A percentile compares a stretch with the other conserved stretches of the same genome.
Conservation (phyloP, 2,888 invertebrate species). For the Thumatha senex region DNA sequence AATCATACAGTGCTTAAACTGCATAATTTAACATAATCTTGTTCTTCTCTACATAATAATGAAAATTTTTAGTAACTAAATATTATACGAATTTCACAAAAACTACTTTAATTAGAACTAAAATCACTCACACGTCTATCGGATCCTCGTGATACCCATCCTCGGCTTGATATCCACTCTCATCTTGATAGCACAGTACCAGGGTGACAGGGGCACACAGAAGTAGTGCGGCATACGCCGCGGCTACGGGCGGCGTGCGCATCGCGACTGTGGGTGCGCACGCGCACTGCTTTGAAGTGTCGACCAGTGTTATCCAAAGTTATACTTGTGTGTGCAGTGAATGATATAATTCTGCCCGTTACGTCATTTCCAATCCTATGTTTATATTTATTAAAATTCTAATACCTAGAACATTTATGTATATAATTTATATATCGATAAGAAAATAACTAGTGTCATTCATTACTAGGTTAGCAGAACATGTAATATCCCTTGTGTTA, state of each 20-base stretch:
- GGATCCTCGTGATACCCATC: conserved; percentile 69
- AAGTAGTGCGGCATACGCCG: conserved; percentile 59
- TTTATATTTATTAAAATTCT: neutral
- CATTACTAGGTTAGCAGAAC: no score
- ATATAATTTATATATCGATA: no score
- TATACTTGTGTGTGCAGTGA: conserved; percentile 36
- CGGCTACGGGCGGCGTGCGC: conserved; percentile 70
- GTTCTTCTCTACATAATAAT: no score
- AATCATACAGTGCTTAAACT: no score
- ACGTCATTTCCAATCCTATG: conserved; percentile 6
- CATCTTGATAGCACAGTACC: conserved; percentile 62
- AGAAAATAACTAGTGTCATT: no score
- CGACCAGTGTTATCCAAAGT: conserved; percentile 64
- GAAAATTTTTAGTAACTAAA: no score
- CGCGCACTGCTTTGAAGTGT: conserved; percentile 61
- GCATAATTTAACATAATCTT: no score
- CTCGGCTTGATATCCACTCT: conserved; percentile 67
- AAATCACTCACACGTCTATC: conserved; percentile 71
- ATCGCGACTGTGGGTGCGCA: conserved; percentile 70
- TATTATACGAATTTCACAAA: conserved; percentile 14
- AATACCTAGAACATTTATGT: no score
- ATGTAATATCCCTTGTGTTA: no score
- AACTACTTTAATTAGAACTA: no score
- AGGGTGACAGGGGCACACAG: conserved; percentile 60
- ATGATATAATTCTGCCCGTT: conserved; percentile 10